Evolutionary conservation across 2,113 vertebrate genomes (phyloP), one percentile per base, ranked within the genome.

Genomic region (Leucosticte australis): DNA sequence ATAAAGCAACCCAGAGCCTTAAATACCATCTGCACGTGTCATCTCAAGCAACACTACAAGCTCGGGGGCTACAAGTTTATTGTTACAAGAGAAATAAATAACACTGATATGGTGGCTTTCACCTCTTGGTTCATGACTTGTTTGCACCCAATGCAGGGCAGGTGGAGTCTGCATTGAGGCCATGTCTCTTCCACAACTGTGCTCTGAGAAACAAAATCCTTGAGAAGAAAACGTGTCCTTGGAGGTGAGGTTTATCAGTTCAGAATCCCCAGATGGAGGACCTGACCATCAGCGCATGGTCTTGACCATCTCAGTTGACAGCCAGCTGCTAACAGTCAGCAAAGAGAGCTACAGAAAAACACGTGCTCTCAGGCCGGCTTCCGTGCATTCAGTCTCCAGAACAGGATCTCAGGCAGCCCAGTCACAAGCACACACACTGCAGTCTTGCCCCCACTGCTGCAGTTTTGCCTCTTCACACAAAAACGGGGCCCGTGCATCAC

Each of bases 401-500:
- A 50, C 4, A 19, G 16, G 5, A 39, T 42, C 11, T 41, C 31
- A 50, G 30, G 49, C 30, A 78, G 41, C 6, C 31, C 50, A 89
- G 50, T 22, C 24, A 77, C 28, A 60, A 37, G 50, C 22, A 63
- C 0, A 3, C 3, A 24, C 23, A 42, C 30, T 24, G 24, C 17
- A 53, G 31, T n/a, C 78, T 10, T 84, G 23, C 23, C 33, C 57
- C 22, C 0, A 2, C 3, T 26, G 35, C 47, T 59, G 41, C 35
- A 60, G 27, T 31, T 79, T 14, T 30, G 6, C 35, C 39, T 68
- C 41, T 22, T 60, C 44, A 41, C 37, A 68, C 26, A 37, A 59
- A 53, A 83, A 9, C 15, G 31, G 8, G 18, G 9, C 11, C 24
- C 0, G 0, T 26, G 22, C 39, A 44, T 37, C 21, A 46, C 7